Evolutionary conservation across 2,888 invertebrate species (phyloP).

Genomic region (Parapristionchus giblindavisi): DNA sequence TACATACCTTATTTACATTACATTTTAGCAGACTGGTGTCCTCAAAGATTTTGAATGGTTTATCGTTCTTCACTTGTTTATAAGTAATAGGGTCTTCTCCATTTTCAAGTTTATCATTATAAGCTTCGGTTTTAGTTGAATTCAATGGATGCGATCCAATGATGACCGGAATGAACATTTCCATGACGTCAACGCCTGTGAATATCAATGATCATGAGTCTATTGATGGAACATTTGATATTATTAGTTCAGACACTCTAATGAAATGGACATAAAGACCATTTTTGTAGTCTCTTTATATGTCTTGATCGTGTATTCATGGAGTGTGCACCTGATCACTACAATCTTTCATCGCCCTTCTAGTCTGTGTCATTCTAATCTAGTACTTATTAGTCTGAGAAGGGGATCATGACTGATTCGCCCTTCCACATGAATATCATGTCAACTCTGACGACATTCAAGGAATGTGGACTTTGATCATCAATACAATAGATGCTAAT

Average conservation of each 20-base stretch:
- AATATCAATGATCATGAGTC: no score
- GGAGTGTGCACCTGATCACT: background rate
- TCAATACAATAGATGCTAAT: no score
- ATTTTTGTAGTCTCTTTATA: background rate
- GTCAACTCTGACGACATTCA: no score
- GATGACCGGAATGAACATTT: conserved; percentile 58
- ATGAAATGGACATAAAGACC: background rate
- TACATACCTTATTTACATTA: conserved; percentile 50
- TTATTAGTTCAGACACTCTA: background rate
- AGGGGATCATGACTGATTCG: no score
- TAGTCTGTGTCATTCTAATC: no score
- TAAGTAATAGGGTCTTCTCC: conserved; percentile 25
- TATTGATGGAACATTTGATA: conserved; percentile 25
- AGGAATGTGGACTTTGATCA: no score
- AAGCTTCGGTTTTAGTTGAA: conserved; percentile 34
- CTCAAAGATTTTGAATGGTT: conserved; percentile 47
- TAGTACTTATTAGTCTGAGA: no score
- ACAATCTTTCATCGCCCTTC: no score
- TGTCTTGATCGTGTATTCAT: background rate
- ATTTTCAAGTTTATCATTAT: conserved; percentile 21
- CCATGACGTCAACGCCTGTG: conserved; percentile 61
- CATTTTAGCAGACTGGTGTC: conserved; percentile 47
- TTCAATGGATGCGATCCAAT: conserved; percentile 55
- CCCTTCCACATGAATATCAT: no score
- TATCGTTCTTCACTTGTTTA: conserved; percentile 48